Base-by-base conservation (phyloP, 2,113 vertebrate species). In the Zingel zingel region DNA sequence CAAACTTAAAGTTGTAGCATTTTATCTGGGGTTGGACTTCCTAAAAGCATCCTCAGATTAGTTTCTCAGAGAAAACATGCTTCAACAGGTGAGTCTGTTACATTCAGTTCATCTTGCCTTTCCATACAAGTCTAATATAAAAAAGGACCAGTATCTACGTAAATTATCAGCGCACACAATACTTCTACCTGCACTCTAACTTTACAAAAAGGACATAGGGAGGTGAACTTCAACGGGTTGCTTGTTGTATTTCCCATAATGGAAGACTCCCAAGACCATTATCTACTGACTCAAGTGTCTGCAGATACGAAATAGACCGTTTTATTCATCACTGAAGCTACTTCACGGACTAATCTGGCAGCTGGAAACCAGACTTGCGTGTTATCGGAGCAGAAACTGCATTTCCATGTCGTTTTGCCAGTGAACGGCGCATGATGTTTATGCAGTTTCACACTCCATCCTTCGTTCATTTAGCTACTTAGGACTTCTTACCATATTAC, bases 301-400 rank as follows among this genome's bases (percentile, higher is more conserved):
- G 39, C 61, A 53, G n/a, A 54, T 12, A 13, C 13, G 50, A 56
- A 77, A 48, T 6, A 61, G 50, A 33, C 4, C 8, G 53, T 33
- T 70, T 6, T 47, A 70, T n/a, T 69, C 16, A 48, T 47, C 47
- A 65, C 18, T 67, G 57, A 82, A 74, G 18, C 68, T 63, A 76
- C 74, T 84, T 74, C 47, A 74, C 2, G 1, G 54, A 75, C 27
- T 1, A 30, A 59, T 82, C 72, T 69, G 39, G 71, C 56, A n/a
- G 74, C 68, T 85, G 82, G 80, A 88, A 88, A 84, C 69, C 82
- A 88, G 77, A 70, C 45, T 54, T 82, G 61, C 12, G 65, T 27
- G 27, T 87, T 74, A 61, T 56, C 72, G 68, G 74, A 72, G 39
- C 36, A 80, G 67, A 81, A 84, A 79, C 71, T 70, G 73, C 63